Evolutionary conservation across 2,113 vertebrate species (phyloP).

Genomic region (Pelvicachromis taeniatus): DNA sequence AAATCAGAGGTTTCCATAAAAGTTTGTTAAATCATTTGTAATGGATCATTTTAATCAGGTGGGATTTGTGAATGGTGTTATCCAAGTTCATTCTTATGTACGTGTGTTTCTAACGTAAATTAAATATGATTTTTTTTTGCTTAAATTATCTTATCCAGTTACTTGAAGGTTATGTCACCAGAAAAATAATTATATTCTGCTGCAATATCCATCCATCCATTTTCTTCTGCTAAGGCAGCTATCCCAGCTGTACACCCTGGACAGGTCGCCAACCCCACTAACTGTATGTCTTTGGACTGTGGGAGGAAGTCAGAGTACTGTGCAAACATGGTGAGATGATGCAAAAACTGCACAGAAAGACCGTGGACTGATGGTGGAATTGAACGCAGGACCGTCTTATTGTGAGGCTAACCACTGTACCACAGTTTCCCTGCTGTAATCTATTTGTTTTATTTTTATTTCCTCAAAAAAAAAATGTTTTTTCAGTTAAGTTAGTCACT

Average conservation of each 20-base stretch:
- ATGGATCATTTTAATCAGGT: not conserved
- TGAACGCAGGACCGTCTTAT: not conserved
- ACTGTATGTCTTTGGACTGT: not conserved
- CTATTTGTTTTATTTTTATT: not conserved
- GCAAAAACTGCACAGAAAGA: not conserved
- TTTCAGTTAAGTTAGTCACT: not conserved
- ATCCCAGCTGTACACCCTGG: not conserved
- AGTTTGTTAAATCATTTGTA: not conserved
- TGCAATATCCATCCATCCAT: not conserved
- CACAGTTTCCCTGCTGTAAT: not conserved
- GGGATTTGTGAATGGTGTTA: accelerated
- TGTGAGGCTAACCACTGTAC: not conserved
- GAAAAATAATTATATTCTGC: not conserved
- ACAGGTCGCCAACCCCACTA: accelerated
- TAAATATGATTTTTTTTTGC: not conserved
- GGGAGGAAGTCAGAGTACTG: not conserved
- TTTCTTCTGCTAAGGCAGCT: not conserved
- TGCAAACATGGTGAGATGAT: not conserved
- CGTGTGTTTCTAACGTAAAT: not conserved
- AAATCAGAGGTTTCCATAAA: not conserved
- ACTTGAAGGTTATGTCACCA: not conserved
- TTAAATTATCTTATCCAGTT: too few species aligned
- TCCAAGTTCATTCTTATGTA: not conserved
- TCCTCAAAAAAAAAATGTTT: not conserved
- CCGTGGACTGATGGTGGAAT: not conserved